A percentile compares a stretch with the other conserved stretches of the same genome.
Evolutionary conservation across 1,140 invertebrate species (phyloP).

Genomic region (Galleria mellonella): DNA sequence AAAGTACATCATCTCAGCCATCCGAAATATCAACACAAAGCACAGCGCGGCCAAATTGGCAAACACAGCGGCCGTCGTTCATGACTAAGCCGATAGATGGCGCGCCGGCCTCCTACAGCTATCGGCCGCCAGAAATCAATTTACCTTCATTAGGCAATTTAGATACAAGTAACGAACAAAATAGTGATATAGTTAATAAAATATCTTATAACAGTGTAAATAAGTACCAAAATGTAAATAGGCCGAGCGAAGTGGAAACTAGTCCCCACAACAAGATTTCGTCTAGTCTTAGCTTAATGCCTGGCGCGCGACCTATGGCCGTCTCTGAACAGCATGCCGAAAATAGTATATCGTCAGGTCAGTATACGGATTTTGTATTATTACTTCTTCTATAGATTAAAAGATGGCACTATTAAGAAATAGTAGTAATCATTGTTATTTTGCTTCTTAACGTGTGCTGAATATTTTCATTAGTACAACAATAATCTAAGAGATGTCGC

Average conservation of each 20-base stretch:
- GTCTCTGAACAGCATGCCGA: conserved; percentile 58
- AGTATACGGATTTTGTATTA: conserved; percentile 12
- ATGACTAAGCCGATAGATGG: conserved; percentile 74
- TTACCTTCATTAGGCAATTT: conserved; percentile 57
- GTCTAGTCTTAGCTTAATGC: conserved; percentile 71
- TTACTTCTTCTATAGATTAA: background rate
- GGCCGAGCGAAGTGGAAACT: conserved; percentile 63
- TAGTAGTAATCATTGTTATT: too few relatives aligned
- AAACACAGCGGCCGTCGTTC: conserved; percentile 71
- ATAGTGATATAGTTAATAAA: conserved; percentile 73
- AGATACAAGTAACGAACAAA: conserved; percentile 65
- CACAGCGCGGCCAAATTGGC: conserved; percentile 35
- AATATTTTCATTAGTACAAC: too few relatives aligned
- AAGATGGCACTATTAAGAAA: too few relatives aligned
- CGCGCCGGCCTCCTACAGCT: conserved; percentile 55
- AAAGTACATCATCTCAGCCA: conserved; percentile 31
- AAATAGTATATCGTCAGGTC: conserved; percentile 60
- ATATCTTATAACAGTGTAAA: conserved; percentile 70
- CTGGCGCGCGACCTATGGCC: conserved; percentile 61
- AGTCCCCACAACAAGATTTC: conserved; percentile 74
- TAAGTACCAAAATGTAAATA: conserved; percentile 72
- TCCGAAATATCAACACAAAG: conserved; percentile 37
- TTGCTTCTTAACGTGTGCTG: too few relatives aligned
- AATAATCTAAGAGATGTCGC: too few relatives aligned
- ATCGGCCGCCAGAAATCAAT: conserved; percentile 61